Base-by-base conservation (phyloP, 1,140 invertebrate genomes). In the Bombus fervidus region DNA sequence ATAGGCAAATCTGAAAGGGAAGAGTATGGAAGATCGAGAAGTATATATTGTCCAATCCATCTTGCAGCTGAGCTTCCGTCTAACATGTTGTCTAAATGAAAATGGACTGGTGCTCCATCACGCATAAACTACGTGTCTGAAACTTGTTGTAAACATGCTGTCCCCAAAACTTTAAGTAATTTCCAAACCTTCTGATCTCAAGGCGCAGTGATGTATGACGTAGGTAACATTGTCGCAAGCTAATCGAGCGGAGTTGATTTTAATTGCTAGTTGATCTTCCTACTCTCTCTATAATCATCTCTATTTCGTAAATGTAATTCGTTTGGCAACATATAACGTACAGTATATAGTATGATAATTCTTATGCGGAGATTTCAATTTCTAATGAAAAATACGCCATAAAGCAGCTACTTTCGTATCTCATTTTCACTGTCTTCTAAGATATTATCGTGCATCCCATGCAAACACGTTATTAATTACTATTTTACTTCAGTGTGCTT, bases 61-160 rank as follows among this genome's bases (percentile, higher is more conserved):
- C 78, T 80, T 80, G 41, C n/a, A 69, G 41, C 5, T 13, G 28
- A n/a, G 39, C 3, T 68, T 69, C 34, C 41, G 53, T 43, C 13
- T 37, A 66, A 66, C 22, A 13, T 22, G 62, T 79, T 79, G 22
- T 37, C 64, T 53, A 69, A 68, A 80, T 66, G 78, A 80, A 53
- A 68, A 69, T 69, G 25, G 78, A 66, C 31, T 39, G 34, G 41
- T 69, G 43, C 78, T 80, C 78, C 43, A 69, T 80, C 78, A 80
- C 43, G 64, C 43, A 34, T 69, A 69, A 68, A 80, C 31, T 80
- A 31, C 43, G 34, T 34, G 64, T 37, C 25, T 31, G 25, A 69
- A 80, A 80, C 78, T 80, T 53, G 41, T n/a, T 57, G 43, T 43
- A 28, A 37, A 34, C 22, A 75, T 25, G 73, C 22, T 69, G 64